Conservation (phyloP, 2,888 invertebrate species). For the Eupeodes luniger region DNA sequence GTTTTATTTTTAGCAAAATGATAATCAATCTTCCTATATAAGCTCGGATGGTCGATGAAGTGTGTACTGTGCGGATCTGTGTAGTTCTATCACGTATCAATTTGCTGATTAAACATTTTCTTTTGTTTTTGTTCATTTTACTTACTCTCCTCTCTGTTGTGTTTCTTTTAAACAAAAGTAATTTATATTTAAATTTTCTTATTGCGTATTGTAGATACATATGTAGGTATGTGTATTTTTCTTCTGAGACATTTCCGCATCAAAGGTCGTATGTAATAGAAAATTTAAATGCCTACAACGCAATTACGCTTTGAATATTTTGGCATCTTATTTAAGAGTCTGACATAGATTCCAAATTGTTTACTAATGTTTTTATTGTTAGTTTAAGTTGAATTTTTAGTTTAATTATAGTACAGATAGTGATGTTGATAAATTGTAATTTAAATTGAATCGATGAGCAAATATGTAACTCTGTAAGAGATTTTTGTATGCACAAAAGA, state of each 20-base stretch:
- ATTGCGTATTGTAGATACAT: conserved; percentile 2
- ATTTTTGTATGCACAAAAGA: no score
- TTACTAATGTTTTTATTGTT: conserved; percentile 44
- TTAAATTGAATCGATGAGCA: no score
- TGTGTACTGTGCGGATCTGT: conserved; percentile 10
- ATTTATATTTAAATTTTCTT: conserved; percentile 45
- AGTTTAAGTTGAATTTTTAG: neutral
- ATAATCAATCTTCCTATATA: conserved; percentile 36
- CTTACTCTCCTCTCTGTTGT: no score
- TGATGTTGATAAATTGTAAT: neutral
- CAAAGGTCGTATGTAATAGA: conserved; percentile 11
- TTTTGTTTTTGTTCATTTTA: neutral
- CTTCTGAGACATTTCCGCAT: conserved; percentile 29
- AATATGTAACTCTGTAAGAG: no score
- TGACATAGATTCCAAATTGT: conserved; percentile 64
- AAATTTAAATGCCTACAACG: conserved; percentile 42
- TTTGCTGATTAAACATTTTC: conserved; percentile 56
- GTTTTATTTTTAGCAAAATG: conserved; percentile 40
- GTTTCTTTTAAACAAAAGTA: conserved; percentile 13
- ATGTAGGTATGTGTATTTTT: neutral
- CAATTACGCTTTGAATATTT: conserved; percentile 55
- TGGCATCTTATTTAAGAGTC: conserved; percentile 54
- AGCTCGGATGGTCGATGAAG: conserved; percentile 11
- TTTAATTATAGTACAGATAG: neutral
- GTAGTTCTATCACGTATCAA: conserved; percentile 61